A percentile compares a stretch with the other conserved stretches of the same genome.
Evolutionary conservation across 2,797 vertebrate species (phyloP).

Genomic region (Rachycentron canadum): DNA sequence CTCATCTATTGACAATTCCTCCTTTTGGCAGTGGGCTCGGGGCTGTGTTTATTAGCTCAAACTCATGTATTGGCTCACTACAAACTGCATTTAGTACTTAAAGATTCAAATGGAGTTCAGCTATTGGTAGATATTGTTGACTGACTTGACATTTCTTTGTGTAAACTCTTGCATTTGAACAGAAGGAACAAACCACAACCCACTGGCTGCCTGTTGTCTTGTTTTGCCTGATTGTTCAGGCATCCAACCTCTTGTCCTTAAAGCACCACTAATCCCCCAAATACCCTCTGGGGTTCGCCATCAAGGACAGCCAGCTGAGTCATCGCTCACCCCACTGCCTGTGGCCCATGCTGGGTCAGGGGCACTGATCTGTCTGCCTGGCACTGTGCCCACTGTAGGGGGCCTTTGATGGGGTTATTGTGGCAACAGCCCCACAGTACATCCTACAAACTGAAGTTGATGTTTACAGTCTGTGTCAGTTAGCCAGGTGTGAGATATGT

Average conservation of each 20-base stretch:
- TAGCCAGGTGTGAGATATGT: constrained; percentile 4
- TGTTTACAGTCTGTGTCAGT: constrained; percentile 23
- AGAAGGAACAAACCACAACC: background rate
- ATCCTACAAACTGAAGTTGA: constrained; percentile 7
- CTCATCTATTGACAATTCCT: constrained; percentile 25
- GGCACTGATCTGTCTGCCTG: constrained; percentile 76
- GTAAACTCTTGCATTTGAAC: constrained; percentile 13
- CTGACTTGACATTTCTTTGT: background rate
- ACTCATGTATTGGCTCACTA: constrained; percentile 5
- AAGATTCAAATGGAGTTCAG: constrained; percentile 11
- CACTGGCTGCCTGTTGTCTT: constrained; percentile 6
- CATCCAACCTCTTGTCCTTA: constrained; percentile 28
- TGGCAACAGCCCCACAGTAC: background rate
- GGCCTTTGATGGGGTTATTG: constrained; percentile 37
- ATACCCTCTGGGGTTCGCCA: constrained; percentile 52
- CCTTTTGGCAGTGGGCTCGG: constrained; percentile 15
- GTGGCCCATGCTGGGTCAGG: constrained; percentile 46
- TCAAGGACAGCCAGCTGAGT: constrained; percentile 74
- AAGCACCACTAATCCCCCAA: constrained; percentile 61
- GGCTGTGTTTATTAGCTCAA: constrained; percentile 6
- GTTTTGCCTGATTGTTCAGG: constrained; percentile 40
- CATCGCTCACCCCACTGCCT: constrained; percentile 51
- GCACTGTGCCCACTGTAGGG: constrained; percentile 52
- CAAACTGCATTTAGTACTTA: background rate
- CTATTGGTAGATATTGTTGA: background rate